phyloP scores from a whole-genome alignment of 2,888 invertebrate genomes.

The Lissocephala sabroskyi region DNA sequence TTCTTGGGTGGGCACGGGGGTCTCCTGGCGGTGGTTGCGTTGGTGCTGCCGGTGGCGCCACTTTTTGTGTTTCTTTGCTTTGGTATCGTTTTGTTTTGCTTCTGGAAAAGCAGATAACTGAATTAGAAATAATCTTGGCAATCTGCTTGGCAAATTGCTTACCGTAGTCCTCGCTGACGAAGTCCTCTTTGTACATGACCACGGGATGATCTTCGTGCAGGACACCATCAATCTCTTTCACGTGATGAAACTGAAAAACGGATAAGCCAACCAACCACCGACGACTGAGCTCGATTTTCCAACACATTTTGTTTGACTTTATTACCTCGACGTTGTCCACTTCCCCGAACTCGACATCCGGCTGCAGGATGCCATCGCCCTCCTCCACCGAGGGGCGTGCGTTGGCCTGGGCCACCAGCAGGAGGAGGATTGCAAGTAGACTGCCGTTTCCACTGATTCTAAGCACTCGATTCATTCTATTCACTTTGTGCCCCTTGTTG shows the following conservation, averaged over 20 bases:
- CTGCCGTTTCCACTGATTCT: no score
- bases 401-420: no score
- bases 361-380: constrained; percentile 31
- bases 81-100: constrained; percentile 44
- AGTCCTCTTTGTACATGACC: constrained; percentile 69
- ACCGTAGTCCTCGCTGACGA: constrained; percentile 69
- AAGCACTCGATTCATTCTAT: no score
- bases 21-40: constrained; percentile 30
- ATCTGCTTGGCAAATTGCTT: constrained; percentile 20
- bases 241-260: constrained; percentile 50
- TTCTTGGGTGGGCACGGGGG: no score
- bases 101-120: constrained; percentile 33
- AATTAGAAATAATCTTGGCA: neutral
- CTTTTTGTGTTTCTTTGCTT: constrained; percentile 18
- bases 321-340: constrained; percentile 67
- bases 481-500: no score
- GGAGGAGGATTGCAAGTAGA: no score
- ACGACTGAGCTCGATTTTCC: neutral
- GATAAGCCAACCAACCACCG: neutral
- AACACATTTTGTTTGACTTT: constrained; percentile 1
- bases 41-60: constrained; percentile 45
- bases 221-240: constrained; percentile 48
- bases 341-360: constrained; percentile 31
- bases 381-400: no score
- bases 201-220: constrained; percentile 63